Evolutionary conservation across 2,888 invertebrate genomes (phyloP), one percentile per base, ranked within the genome.

Genomic region (Diarsia brunnea): DNA sequence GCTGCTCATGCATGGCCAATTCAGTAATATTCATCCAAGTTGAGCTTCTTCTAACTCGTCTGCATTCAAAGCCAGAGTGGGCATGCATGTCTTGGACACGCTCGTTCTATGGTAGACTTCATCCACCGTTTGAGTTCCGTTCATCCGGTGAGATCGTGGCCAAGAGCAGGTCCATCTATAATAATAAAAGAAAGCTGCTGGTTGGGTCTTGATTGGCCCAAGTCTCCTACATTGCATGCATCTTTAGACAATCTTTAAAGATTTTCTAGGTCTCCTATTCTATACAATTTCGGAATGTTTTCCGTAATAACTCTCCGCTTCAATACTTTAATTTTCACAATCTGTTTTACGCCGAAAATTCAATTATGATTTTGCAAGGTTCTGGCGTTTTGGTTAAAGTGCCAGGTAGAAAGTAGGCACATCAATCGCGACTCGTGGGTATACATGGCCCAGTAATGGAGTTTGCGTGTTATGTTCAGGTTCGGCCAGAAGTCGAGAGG

Each of bases 381-480:
- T 61, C 14, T 49, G 43, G 49, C 27, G 71, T 49, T 49, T 73
- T 71, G 72, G 49, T 43, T 58, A 49, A 49, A 43, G 73, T 38
- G 43, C 21, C 51, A 24, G 31, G 1, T 45, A 43, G 51, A 24
- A 24, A 24, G 73, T 16, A 64, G 27, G 27, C 58, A 49, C 68
- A 58, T 67, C 73, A 58, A 75, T 69, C 63, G 68, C 58, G 63
- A 19, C 69, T 63, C 71, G 49, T 51, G 73, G 67, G 73, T 58
- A 73, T 79, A 79, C 76, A 83, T 66, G 55, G 55, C 53, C n/a
- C 70, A 60, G 69, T 86, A 84, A 87, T 87, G 84, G 78, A 84
- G 67, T 86, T 78, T 69, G 24, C 77, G 66, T 86, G 84, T 87
- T 75, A 71, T 64, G 55, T 68, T 73, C 74, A 86, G 76, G 76